Base-by-base conservation (phyloP, 1,140 invertebrate genomes). In the Nasonia giraulti region DNA sequence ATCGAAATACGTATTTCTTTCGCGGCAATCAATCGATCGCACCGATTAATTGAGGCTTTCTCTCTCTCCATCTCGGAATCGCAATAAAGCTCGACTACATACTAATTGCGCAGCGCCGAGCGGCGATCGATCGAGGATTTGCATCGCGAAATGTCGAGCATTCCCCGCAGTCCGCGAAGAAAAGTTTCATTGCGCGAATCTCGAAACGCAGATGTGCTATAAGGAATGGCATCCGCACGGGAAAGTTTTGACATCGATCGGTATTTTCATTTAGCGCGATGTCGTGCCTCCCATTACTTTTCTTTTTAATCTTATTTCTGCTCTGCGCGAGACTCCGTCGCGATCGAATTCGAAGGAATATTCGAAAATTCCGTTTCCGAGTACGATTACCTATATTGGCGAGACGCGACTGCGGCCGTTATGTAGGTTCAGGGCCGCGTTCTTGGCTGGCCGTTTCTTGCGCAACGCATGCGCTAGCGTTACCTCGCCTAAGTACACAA, bases 231-330 rank as follows among this genome's bases (percentile, higher is more conserved):
- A 75, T 75, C 75, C 40, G n/a, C 40, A 12, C 14, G 74, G n/a
- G 47, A 66, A 80, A 83, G 77, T 83, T 81, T 83, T 83, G 82
- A 76, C 82, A 81, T 80, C 82, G 73, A 83, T 80, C 66, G 85
- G 81, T 71, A 83, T 86, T 83, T 86, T 69, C 77, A 83, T 86
- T 81, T 83, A 27, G 78, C 50, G 27, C 27, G 40, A 5, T 0
- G 14, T 14, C 1, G 14, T 14, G 33, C 23, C 66, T n/a, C 44
- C 74, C 12, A 71, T 62, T 69, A 23, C 44, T 66, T 40, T 55
- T 75, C 62, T 75, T 50, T 73, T 74, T 74, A 10, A 4, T 2
- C 40, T 27, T 40, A 50, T 33, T 62, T 40, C 33, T 62, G 27
- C 27, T 27, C 55, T 17, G 55, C 17, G 14, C 17, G 20, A 62